Evolutionary conservation across 2,113 vertebrate genomes (phyloP).

Genomic region (Zapornia atra): DNA sequence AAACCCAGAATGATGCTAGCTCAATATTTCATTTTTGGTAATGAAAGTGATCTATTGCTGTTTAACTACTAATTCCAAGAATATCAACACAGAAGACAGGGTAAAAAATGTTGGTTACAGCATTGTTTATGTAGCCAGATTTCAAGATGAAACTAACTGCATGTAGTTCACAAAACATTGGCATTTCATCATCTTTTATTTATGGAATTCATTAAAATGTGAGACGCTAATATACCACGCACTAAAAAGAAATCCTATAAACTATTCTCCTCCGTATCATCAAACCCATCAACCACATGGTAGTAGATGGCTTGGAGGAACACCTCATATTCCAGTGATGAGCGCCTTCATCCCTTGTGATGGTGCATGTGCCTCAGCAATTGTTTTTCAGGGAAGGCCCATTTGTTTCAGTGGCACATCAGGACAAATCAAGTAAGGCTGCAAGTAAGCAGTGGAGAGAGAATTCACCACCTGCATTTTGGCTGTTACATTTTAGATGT

Average conservation of each 20-base stretch:
- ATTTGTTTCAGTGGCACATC: constrained; percentile 4
- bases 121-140: constrained; percentile 47
- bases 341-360: background rate
- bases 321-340: background rate
- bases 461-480: constrained; percentile 54
- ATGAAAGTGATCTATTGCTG: constrained; percentile 36
- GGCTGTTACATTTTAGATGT: constrained; percentile 22
- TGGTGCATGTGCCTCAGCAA: background rate
- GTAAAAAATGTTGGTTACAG: constrained; percentile 9
- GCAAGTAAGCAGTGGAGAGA: background rate
- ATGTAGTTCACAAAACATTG: constrained; percentile 21
- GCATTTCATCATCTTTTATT: constrained; percentile 71
- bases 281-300: background rate
- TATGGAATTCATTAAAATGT: constrained; percentile 70
- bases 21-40: constrained; percentile 31
- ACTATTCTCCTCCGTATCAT: constrained; percentile 4
- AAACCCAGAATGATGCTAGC: background rate
- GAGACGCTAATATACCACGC: background rate
- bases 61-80: constrained; percentile 41
- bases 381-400: background rate
- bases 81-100: constrained; percentile 21
- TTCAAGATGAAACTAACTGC: constrained; percentile 52
- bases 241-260: constrained; percentile 50
- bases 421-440: background rate
- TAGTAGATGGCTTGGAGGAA: background rate